These are phyloP conservation scores for Paedocypris sp. DNA, from an alignment of 2,113 vertebrate genomes.

Conservation along the genomic window DNA sequence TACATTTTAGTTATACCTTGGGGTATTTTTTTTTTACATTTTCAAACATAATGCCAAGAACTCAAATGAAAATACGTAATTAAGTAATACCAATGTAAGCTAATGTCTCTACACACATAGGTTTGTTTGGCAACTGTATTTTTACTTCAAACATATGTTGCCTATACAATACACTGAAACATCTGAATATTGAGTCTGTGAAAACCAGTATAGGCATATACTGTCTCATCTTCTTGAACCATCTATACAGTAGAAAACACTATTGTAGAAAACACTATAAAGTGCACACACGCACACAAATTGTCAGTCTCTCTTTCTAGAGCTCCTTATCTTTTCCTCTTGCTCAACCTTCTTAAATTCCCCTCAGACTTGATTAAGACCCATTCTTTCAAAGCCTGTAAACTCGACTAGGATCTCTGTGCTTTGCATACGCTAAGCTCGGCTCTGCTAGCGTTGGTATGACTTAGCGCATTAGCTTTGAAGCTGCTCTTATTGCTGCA, in stretches of 20 bases:
- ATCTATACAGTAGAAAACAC: constrained; percentile 5
- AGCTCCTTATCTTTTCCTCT: constrained; percentile 1
- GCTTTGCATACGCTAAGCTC: constrained; percentile 23
- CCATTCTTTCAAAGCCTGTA: constrained; percentile 10
- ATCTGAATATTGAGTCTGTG: too few relatives aligned
- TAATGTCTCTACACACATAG: too few relatives aligned
- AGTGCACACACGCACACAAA: constrained; percentile 2
- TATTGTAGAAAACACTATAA: background rate
- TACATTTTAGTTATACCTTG: too few relatives aligned
- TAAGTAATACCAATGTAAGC: too few relatives aligned
- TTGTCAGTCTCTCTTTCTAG: background rate
- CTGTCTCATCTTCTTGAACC: background rate
- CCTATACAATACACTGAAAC: too few relatives aligned
- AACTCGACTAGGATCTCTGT: constrained; percentile 14
- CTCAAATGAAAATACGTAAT: background rate
- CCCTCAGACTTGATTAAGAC: constrained; percentile 28
- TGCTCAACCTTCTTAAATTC: background rate
- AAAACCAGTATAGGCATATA: constrained; percentile 7
- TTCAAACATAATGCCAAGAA: background rate
- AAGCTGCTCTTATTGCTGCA: constrained; percentile 22
- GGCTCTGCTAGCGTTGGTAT: constrained; percentile 13
- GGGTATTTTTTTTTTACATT: background rate
- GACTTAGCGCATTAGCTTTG: constrained; percentile 30
- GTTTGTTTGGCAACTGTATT: too few relatives aligned
- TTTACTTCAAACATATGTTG: too few relatives aligned